These are phyloP conservation scores for Magallana nippona DNA, from an alignment of 2,888 invertebrate genomes.

Conservation along the genomic window DNA sequence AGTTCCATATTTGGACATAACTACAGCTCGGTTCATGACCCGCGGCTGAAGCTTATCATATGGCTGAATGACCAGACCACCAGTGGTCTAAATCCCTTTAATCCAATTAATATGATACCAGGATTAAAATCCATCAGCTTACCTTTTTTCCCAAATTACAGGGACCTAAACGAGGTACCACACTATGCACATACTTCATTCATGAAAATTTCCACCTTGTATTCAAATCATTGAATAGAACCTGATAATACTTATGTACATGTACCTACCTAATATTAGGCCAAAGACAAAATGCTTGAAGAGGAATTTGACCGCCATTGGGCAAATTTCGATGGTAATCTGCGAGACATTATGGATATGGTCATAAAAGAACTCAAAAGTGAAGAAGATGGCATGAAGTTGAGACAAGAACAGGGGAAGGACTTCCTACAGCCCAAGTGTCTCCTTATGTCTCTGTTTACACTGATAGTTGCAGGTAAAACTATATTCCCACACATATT, in stretches of 20 bases:
- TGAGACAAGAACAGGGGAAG: constrained; percentile 23
- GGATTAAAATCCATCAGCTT: constrained; percentile 50
- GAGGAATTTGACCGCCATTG: constrained; percentile 37
- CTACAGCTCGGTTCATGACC: constrained; percentile 44
- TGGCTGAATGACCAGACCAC: constrained; percentile 49
- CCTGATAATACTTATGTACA: background rate
- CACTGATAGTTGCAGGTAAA: constrained; percentile 58
- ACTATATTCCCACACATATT: too few species aligned
- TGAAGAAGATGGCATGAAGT: background rate
- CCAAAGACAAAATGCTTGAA: background rate
- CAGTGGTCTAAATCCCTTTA: constrained; percentile 48
- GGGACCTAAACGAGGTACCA: constrained; percentile 51
- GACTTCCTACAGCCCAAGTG: constrained; percentile 41
- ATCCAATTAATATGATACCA: constrained; percentile 56
- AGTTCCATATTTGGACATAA: constrained; percentile 37
- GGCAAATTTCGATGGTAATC: constrained; percentile 42
- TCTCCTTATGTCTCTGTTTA: constrained; percentile 54
- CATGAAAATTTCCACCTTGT: too few species aligned
- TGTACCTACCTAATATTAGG: background rate
- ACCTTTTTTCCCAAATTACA: constrained; percentile 46
- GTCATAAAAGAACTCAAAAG: constrained; percentile 45
- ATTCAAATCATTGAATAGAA: too few species aligned
- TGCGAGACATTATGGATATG: constrained; percentile 54
- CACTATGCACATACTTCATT: too few species aligned
- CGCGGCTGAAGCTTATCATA: constrained; percentile 45